phyloP scores from a whole-genome alignment of 2,888 invertebrate genomes.

The Tetranychus piercei region DNA sequence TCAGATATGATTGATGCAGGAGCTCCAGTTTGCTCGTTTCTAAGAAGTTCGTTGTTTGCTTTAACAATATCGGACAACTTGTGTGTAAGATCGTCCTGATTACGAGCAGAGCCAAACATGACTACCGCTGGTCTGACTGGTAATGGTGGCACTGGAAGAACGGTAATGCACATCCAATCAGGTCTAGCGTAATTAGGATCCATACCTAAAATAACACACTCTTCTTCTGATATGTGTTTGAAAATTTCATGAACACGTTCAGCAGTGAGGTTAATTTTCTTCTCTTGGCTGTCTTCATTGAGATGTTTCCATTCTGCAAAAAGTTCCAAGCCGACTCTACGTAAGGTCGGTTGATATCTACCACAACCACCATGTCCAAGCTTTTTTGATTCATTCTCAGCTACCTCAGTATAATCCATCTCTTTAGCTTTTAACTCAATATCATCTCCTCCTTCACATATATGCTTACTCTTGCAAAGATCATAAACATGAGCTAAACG shows the following conservation, averaged over 20 bases:
- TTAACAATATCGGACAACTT: conserved; percentile 97
- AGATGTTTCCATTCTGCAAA: conserved; percentile 96
- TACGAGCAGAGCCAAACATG: conserved; percentile 96
- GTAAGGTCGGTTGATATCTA: conserved; percentile 82
- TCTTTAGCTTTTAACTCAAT: conserved; percentile 46
- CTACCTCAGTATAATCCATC: conserved; percentile 11
- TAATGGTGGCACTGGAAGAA: conserved; percentile 87
- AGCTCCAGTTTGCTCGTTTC: conserved; percentile 88
- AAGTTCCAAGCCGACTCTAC: conserved; percentile 72
- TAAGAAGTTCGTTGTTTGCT: conserved; percentile 79
- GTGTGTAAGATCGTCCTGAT: conserved; percentile 96
- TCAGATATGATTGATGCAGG: conserved; percentile 92
- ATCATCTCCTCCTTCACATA: conserved; percentile 96
- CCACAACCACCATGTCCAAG: conserved; percentile 79
- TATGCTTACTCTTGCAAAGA: conserved; percentile 87
- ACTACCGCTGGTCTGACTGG: conserved; percentile 92
- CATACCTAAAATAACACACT: conserved; percentile 80
- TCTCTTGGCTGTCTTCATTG: conserved; percentile 94
- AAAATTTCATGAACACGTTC: conserved; percentile 94
- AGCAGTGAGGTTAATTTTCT: conserved; percentile 77
- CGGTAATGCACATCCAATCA: conserved; percentile 98
- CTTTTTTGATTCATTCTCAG: conserved; percentile 14
- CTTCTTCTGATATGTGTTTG: conserved; percentile 87
- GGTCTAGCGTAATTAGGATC: conserved; percentile 92
- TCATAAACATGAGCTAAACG: conserved; percentile 88